Evolutionary conservation across 2,113 vertebrate genomes (phyloP).

Genomic region (Rostratula benghalensis): DNA sequence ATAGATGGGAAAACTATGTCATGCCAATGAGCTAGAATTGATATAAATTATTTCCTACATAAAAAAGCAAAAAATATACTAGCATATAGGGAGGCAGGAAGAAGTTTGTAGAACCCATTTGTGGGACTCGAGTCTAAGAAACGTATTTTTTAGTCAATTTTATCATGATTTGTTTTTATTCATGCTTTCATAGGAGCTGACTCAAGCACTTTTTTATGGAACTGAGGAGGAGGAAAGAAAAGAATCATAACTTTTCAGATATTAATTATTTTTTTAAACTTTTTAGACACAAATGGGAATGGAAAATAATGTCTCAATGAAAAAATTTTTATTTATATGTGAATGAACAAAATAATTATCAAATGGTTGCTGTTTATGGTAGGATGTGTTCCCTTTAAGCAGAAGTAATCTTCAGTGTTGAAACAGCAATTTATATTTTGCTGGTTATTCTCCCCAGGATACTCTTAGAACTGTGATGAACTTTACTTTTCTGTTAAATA

Average conservation of each 20-base stretch:
- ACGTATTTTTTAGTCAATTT: neutral
- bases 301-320: neutral
- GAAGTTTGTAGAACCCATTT: neutral
- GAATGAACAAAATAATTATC: neutral
- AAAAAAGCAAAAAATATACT: neutral
- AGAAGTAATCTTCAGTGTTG: accelerated
- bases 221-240: neutral
- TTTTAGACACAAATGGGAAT: neutral
- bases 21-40: neutral
- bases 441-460: neutral
- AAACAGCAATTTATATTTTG: neutral
- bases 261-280: neutral
- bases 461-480: neutral
- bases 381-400: neutral
- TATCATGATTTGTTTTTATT: neutral
- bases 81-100: neutral
- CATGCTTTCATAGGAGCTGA: neutral
- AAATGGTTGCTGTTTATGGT: neutral
- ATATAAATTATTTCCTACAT: neutral
- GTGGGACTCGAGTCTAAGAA: neutral
- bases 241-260: neutral
- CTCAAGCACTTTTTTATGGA: neutral
- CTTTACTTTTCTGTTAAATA: conserved; percentile 22
- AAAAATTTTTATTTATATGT: neutral
- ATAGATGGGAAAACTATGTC: neutral